Conservation (phyloP, 1,140 invertebrate species). For the Physella acuta region DNA sequence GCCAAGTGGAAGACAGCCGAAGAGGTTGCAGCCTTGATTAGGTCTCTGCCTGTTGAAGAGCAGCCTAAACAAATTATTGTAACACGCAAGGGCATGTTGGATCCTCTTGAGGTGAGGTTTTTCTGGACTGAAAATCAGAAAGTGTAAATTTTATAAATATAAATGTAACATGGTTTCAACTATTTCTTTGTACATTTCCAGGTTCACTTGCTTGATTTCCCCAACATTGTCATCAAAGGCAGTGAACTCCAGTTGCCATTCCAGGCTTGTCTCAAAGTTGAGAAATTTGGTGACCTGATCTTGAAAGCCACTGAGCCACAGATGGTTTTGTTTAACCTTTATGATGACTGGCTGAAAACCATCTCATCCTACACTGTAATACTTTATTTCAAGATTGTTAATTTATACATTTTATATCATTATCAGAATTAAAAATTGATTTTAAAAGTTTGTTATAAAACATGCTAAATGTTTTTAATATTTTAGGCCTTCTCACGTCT, state of each 20-base stretch:
- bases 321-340: conserved; percentile 99
- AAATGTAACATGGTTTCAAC: too few species aligned
- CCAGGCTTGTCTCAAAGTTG: conserved; percentile 98
- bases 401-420: too few species aligned
- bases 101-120: conserved; percentile 80
- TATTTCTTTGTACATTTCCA: conserved; percentile 27
- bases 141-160: too few species aligned
- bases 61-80: conserved; percentile 99
- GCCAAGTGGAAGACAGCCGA: conserved; percentile 99
- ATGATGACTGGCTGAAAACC: conserved; percentile 97
- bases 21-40: conserved; percentile 98
- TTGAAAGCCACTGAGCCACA: conserved; percentile 99
- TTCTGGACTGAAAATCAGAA: too few species aligned
- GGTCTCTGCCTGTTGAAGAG: conserved; percentile 98
- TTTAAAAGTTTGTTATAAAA: neutral
- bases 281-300: conserved; percentile 99
- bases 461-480: neutral
- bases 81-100: conserved; percentile 87
- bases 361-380: conserved; percentile 62
- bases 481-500: conserved; percentile 89
- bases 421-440: neutral
- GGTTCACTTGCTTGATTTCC: conserved; percentile 97
- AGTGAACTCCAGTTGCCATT: conserved; percentile 98
- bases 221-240: conserved; percentile 99
- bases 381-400: too few species aligned